A percentile compares a stretch with the other conserved stretches of the same genome.
Evolutionary conservation across 2,797 vertebrate species (phyloP).

Genomic region (Lophius americanus): DNA sequence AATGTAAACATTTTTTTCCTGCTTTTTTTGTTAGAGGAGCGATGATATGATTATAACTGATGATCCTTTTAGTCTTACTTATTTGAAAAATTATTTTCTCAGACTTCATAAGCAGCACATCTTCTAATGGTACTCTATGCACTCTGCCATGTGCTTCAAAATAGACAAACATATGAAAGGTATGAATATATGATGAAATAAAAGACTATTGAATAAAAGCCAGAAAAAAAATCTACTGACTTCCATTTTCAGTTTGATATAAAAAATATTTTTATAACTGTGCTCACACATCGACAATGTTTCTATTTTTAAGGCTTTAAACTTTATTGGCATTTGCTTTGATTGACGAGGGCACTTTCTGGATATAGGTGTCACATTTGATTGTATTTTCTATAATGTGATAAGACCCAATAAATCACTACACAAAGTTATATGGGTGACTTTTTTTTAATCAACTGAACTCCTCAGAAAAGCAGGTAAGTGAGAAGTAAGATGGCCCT

Average conservation of each 20-base stretch:
- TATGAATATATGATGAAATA: slow-evolving; percentile 22
- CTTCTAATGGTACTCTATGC: slow-evolving; percentile 32
- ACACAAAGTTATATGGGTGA: slow-evolving; percentile 20
- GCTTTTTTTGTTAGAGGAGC: slow-evolving; percentile 45
- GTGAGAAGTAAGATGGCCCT: no score
- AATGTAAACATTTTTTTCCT: slow-evolving; percentile 37
- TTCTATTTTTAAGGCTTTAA: slow-evolving; percentile 76
- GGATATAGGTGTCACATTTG: slow-evolving; percentile 69
- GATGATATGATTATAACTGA: slow-evolving; percentile 19
- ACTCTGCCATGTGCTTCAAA: slow-evolving; percentile 50
- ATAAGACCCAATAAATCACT: slow-evolving; percentile 76
- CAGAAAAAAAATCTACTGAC: slow-evolving; percentile 54
- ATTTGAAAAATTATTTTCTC: slow-evolving; percentile 34
- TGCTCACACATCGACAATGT: slow-evolving; percentile 53
- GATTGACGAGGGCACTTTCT: slow-evolving; percentile 64
- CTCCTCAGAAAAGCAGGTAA: no score
- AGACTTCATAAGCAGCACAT: slow-evolving; percentile 43
- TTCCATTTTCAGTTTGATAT: slow-evolving; percentile 71
- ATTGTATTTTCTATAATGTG: slow-evolving; percentile 88
- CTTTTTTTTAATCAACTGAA: neutral
- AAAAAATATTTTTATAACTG: slow-evolving; percentile 81
- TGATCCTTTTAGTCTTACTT: slow-evolving; percentile 37
- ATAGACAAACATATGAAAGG: slow-evolving; percentile 30
- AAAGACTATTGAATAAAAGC: slow-evolving; percentile 31
- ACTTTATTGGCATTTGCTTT: slow-evolving; percentile 62